These are phyloP conservation scores for Eurypyga helias DNA, from an alignment of 2,113 vertebrate species.

Conservation along the genomic window DNA sequence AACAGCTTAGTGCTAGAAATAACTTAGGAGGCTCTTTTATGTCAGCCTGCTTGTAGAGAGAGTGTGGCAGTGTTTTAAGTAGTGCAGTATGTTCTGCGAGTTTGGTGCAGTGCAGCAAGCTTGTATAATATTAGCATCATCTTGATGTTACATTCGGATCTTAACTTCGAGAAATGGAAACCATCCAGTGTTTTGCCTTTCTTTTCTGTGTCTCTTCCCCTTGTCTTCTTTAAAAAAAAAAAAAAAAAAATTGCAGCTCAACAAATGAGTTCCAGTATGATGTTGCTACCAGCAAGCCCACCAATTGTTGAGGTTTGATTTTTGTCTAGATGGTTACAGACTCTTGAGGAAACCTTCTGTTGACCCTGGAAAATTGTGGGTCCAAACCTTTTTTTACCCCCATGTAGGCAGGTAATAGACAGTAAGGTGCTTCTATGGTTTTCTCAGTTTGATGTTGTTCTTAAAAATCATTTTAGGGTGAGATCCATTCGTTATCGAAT, in stretches of 20 bases:
- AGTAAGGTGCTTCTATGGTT: background rate
- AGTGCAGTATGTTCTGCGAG: conserved; percentile 80
- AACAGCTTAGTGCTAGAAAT: conserved; percentile 58
- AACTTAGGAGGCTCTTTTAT: conserved; percentile 56
- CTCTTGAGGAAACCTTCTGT: background rate
- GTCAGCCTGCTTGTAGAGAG: conserved; percentile 56
- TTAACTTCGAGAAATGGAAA: conserved; percentile 74
- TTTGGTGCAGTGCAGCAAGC: conserved; percentile 95
- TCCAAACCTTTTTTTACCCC: background rate
- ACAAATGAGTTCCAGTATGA: conserved; percentile 62
- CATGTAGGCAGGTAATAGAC: rapidly evolving
- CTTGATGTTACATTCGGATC: conserved; percentile 75
- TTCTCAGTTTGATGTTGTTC: background rate
- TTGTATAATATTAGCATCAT: conserved; percentile 85
- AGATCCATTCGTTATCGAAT: background rate
- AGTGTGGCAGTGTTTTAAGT: conserved; percentile 74
- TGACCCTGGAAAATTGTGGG: background rate
- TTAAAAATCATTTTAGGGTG: background rate
- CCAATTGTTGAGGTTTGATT: conserved; percentile 59
- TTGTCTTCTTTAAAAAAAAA: background rate
- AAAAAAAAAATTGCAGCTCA: conserved; percentile 47
- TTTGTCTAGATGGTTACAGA: conserved; percentile 23
- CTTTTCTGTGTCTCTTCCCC: conserved; percentile 25
- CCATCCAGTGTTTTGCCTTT: conserved; percentile 75
- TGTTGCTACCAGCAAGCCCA: conserved; percentile 43